Base-by-base conservation (phyloP, 2,888 invertebrate genomes). In the Eledone cirrhosa region DNA sequence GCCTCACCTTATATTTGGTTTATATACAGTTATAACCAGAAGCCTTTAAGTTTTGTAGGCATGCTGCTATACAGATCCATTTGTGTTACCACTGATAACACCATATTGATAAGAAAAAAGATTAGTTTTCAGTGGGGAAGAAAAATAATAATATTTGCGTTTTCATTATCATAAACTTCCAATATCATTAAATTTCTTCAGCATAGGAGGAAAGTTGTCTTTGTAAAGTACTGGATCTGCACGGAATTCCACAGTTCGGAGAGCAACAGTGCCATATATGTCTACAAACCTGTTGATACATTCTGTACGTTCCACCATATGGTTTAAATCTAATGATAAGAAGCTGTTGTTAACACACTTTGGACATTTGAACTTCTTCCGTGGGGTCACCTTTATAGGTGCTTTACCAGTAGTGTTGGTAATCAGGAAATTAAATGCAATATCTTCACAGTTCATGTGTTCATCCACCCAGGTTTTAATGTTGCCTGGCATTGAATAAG, bases 361-460 rank as follows among this genome's bases (percentile, higher is more conserved):
- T 0, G 97, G 97, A 89, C 98, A 98, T 90, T 97, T 97, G 92
- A 98, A 98, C 90, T 98, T 98, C 90, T 98, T 98, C 7, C 97
- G 93, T 0, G 98, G 97, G 0, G 97, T 95, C 48, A 98, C 97
- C 85, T 92, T 92, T 48, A 98, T 96, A 0, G 98, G 97, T 1
- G 97, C 95, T 92, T 97, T 97, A 85, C 96, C 95, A 0, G 98
- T 98, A 27, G 95, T 92, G 90, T 98, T 97, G 2, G 97, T 95
- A 48, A 98, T 95, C 7, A 98, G 93, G 91, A 98, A 98, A 91
- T 98, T 98, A 97, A 98, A 98, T 0, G 98, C 98, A 85, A 98
- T 97, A 89, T 98, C 98, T 91, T 98, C 98, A 90, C 98, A 98
- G 91, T 98, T 98, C 95, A 98, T 97, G 88, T 96, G 95, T 24